Percentiles rank a stretch among this genome's conserved stretches.
These are phyloP conservation scores for Daboia siamensis DNA, from an alignment of 2,113 vertebrate species.

Conservation along the genomic window DNA sequence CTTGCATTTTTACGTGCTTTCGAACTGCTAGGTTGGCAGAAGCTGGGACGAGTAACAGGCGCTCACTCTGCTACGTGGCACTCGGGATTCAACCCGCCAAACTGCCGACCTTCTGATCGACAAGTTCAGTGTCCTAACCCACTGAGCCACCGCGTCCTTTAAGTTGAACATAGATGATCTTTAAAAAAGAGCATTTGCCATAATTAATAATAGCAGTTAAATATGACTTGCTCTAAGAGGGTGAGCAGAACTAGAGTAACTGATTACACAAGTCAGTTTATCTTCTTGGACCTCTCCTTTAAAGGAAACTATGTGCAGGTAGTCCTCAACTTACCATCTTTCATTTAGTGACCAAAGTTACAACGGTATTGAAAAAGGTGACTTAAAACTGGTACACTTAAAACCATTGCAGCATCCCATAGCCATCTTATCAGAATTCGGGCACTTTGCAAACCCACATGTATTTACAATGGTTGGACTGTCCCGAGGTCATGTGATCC, in stretches of 20 bases:
- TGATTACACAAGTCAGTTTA: constrained; percentile 31
- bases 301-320: neutral
- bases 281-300: neutral
- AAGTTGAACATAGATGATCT: neutral
- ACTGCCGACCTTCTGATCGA: too few relatives aligned
- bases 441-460: neutral
- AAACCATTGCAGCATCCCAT: neutral
- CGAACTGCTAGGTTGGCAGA: too few relatives aligned
- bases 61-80: too few relatives aligned
- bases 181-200: constrained; percentile 16
- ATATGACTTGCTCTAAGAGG: constrained; percentile 17
- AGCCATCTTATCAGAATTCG: neutral
- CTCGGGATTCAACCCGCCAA: too few relatives aligned
- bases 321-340: neutral
- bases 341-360: neutral
- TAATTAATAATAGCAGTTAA: constrained; percentile 9
- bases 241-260: constrained; percentile 36
- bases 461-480: neutral
- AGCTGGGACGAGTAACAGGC: too few relatives aligned
- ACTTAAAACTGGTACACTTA: neutral
- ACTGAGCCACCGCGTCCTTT: too few relatives aligned
- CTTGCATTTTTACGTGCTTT: too few relatives aligned
- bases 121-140: too few relatives aligned
- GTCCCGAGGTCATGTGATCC: neutral
- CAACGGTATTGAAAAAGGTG: neutral